Evolutionary conservation across 2,113 vertebrate species (phyloP).

Genomic region (Anhinga anhinga): DNA sequence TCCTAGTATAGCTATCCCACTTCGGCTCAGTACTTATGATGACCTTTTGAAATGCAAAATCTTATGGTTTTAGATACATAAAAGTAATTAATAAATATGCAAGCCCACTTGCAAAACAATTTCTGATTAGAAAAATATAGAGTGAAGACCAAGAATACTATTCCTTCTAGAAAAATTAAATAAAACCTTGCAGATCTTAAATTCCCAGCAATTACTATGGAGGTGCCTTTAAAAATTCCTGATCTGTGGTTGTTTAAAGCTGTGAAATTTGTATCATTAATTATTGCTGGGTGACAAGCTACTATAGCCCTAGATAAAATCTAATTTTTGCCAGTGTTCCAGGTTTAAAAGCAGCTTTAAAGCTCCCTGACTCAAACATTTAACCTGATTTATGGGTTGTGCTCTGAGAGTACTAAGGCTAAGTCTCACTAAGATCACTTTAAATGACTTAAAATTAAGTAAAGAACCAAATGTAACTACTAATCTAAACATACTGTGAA

Average conservation of each 20-base stretch:
- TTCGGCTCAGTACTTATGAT: not conserved
- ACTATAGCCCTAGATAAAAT: constrained; percentile 25
- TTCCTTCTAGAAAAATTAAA: not conserved
- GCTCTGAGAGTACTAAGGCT: constrained; percentile 54
- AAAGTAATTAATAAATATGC: not conserved
- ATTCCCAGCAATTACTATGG: not conserved
- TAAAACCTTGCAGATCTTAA: not conserved
- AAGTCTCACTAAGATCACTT: constrained; percentile 41
- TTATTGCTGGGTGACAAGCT: constrained; percentile 2
- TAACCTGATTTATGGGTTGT: constrained; percentile 73
- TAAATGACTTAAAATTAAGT: constrained; percentile 72
- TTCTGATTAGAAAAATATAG: not conserved
- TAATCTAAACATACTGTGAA: constrained; percentile 66
- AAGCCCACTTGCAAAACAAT: not conserved
- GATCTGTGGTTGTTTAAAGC: not conserved
- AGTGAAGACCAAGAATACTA: not conserved
- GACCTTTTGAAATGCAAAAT: not conserved
- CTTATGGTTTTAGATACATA: not conserved
- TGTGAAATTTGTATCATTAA: constrained; percentile 12
- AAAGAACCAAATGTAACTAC: constrained; percentile 60
- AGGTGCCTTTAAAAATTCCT: not conserved
- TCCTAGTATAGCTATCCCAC: not conserved
- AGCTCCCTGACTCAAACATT: constrained; percentile 57
- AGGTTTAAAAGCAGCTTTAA: constrained; percentile 58
- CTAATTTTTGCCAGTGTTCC: constrained; percentile 28